Percentiles rank a stretch among this genome's conserved stretches.
phyloP scores from a whole-genome alignment of 1,140 invertebrate species.

The Venturia canescens region DNA sequence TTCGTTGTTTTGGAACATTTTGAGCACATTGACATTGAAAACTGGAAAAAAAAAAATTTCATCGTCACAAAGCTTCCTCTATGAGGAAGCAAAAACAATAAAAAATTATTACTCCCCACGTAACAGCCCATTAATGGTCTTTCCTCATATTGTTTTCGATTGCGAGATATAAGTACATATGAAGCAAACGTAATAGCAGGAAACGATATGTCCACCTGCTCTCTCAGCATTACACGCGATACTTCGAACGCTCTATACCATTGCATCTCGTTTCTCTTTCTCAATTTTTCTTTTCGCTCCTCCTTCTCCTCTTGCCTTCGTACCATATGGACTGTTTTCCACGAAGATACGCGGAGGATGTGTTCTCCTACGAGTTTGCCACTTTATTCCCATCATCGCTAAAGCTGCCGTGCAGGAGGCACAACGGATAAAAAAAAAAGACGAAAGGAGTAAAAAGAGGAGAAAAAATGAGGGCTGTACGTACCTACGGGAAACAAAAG shows the following conservation, averaged over 20 bases:
- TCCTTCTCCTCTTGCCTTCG: not conserved
- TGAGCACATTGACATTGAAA: too few relatives aligned
- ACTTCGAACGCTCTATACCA: not conserved
- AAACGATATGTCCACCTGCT: constrained; percentile 15
- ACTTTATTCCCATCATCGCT: constrained; percentile 44
- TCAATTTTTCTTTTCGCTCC: constrained; percentile 13
- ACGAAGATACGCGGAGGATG: constrained; percentile 26
- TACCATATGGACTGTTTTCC: not conserved
- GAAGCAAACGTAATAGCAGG: not conserved
- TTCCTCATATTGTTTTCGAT: constrained; percentile 3
- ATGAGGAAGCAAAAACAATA: too few relatives aligned
- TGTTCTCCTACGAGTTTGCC: constrained; percentile 28
- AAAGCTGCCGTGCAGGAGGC: not conserved
- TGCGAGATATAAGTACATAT: not conserved
- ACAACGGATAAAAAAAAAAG: not conserved
- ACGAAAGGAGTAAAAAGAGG: not conserved
- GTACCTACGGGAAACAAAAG: not conserved
- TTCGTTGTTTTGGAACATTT: too few relatives aligned
- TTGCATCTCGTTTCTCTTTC: constrained; percentile 12
- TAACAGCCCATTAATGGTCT: not conserved
- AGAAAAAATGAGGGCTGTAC: not conserved
- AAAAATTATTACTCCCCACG: too few relatives aligned
- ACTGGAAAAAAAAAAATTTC: too few relatives aligned
- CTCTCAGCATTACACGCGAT: constrained; percentile 12
- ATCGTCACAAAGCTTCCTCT: too few relatives aligned